These are phyloP conservation scores for Leptarthrus brevirostris DNA, from an alignment of 2,888 invertebrate genomes.

Conservation along the genomic window DNA sequence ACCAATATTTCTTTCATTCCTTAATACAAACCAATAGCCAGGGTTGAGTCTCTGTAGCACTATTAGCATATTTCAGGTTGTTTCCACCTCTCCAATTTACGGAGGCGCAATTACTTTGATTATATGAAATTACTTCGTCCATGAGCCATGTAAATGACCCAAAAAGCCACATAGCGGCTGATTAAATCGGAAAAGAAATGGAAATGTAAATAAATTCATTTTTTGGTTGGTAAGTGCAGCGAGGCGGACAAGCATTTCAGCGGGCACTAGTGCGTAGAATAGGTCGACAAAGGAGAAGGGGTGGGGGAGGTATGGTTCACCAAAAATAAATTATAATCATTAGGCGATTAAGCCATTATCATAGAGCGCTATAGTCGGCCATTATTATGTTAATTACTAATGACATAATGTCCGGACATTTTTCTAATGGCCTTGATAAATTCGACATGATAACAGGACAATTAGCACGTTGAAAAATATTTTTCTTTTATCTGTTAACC, in stretches of 20 bases:
- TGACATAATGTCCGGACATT: slow-evolving; percentile 52
- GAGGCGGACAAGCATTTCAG: slow-evolving; percentile 17
- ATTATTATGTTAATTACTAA: slow-evolving; percentile 54
- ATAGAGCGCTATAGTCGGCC: slow-evolving; percentile 32
- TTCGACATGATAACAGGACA: slow-evolving; percentile 52
- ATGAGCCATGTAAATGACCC: slow-evolving; percentile 45
- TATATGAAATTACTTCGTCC: slow-evolving; percentile 41
- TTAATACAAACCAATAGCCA: too few relatives aligned
- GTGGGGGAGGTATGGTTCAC: not conserved
- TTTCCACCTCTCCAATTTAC: slow-evolving; percentile 41
- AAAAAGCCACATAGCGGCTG: slow-evolving; percentile 40
- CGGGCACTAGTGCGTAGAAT: not conserved
- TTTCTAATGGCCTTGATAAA: slow-evolving; percentile 54
- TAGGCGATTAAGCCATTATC: slow-evolving; percentile 48
- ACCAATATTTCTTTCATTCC: too few relatives aligned
- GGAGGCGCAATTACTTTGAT: slow-evolving; percentile 41
- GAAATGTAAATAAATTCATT: slow-evolving; percentile 45
- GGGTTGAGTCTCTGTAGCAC: not conserved
- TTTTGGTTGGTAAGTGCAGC: slow-evolving; percentile 28
- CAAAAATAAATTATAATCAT: slow-evolving; percentile 49
- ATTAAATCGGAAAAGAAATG: slow-evolving; percentile 45
- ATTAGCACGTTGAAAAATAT: slow-evolving; percentile 52
- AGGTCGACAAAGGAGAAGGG: not conserved
- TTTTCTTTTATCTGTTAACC: slow-evolving; percentile 24
- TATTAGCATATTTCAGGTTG: slow-evolving; percentile 34